A percentile compares a stretch with the other conserved stretches of the same genome.
phyloP scores from a whole-genome alignment of 2,888 invertebrate species.

The Hypolimnas misippus region DNA sequence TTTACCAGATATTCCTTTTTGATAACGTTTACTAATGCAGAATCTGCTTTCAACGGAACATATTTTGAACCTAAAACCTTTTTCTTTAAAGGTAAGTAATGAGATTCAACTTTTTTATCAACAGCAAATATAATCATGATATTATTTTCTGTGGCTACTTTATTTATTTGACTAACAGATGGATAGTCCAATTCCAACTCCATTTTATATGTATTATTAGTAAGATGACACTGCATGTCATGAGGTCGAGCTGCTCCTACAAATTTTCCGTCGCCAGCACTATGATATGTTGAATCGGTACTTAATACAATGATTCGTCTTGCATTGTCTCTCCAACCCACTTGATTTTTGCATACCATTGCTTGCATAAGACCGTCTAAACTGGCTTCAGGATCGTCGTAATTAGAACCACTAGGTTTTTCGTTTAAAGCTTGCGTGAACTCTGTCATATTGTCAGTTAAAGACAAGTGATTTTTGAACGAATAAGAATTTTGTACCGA shows the following conservation, averaged over 20 bases:
- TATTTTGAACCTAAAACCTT: conserved; percentile 87
- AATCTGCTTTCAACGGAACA: conserved; percentile 64
- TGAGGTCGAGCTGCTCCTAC: conserved; percentile 87
- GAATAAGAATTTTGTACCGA: conserved; percentile 45
- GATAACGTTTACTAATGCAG: conserved; percentile 88
- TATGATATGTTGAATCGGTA: conserved; percentile 91
- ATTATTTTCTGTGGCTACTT: conserved; percentile 86
- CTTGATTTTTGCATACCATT: conserved; percentile 86
- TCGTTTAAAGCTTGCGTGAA: conserved; percentile 64
- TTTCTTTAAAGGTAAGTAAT: conserved; percentile 82
- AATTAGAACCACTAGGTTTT: conserved; percentile 58
- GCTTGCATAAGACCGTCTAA: conserved; percentile 95
- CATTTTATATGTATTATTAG: conserved; percentile 79
- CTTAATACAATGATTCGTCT: conserved; percentile 90
- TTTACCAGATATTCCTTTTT: conserved; percentile 87
- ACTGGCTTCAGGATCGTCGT: conserved; percentile 92
- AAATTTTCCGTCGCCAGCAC: conserved; percentile 92
- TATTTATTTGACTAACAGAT: conserved; percentile 88
- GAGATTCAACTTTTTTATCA: conserved; percentile 58
- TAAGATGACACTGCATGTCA: conserved; percentile 87
- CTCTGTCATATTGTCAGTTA: conserved; percentile 82
- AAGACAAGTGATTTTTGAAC: conserved; percentile 88
- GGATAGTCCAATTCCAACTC: conserved; percentile 88
- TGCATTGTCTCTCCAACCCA: conserved; percentile 90
- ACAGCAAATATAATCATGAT: conserved; percentile 92